Percentiles rank a stretch among this genome's conserved stretches.
Conservation (phyloP, 1,140 invertebrate species). For the Diabrotica virgifera region DNA sequence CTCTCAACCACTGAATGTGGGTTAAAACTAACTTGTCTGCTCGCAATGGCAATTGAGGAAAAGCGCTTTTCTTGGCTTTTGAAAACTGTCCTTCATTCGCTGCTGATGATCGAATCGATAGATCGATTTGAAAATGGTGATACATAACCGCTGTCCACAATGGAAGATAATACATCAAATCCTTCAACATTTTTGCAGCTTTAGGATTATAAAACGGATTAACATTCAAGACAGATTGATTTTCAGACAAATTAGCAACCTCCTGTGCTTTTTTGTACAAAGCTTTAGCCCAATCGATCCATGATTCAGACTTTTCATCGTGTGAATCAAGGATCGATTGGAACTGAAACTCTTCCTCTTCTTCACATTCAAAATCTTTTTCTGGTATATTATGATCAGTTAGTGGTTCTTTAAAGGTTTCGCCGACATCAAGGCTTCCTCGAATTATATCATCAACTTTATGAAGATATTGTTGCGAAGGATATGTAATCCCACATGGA, state of each 20-base stretch:
- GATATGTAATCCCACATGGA: too few relatives aligned
- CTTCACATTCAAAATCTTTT: background rate
- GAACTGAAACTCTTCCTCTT: background rate
- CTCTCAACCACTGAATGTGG: background rate
- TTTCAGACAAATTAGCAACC: background rate
- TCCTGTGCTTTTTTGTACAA: background rate
- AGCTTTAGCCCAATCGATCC: background rate
- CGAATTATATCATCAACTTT: too few relatives aligned
- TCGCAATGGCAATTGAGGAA: background rate
- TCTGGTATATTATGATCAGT: too few relatives aligned
- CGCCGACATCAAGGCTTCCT: too few relatives aligned
- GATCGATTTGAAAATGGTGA: background rate
- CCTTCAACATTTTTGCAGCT: background rate
- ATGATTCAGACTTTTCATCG: background rate
- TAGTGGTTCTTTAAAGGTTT: too few relatives aligned
- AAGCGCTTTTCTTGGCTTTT: background rate
- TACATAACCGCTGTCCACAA: slow-evolving; percentile 5
- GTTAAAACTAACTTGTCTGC: background rate
- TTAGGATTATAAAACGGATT: background rate
- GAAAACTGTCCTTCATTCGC: background rate
- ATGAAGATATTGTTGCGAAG: too few relatives aligned
- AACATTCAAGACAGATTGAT: background rate
- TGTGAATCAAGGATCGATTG: background rate
- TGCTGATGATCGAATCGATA: background rate
- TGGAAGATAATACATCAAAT: too few relatives aligned